Evolutionary conservation across 1,140 invertebrate species (phyloP).

Genomic region (Scaptomyza pallida): DNA sequence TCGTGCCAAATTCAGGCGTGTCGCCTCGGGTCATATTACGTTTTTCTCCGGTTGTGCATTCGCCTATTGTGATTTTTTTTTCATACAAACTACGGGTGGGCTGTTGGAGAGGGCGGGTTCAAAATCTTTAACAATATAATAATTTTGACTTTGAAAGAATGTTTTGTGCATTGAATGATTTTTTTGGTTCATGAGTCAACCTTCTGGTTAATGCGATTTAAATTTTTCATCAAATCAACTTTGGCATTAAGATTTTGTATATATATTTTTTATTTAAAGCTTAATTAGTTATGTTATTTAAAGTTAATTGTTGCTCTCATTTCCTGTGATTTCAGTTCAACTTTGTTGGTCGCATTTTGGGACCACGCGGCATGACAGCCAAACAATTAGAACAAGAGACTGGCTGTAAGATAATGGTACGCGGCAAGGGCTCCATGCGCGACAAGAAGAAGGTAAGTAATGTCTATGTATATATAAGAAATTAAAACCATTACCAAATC

Average conservation of each 20-base stretch:
- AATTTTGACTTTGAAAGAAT: slow-evolving; percentile 72
- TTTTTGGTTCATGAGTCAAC: slow-evolving; percentile 59
- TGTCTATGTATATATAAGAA: background rate
- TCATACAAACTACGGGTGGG: background rate
- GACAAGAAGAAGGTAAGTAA: slow-evolving; percentile 98
- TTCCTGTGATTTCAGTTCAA: slow-evolving; percentile 93
- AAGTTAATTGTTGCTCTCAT: slow-evolving; percentile 68
- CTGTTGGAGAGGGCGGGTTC: background rate
- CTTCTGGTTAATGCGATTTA: slow-evolving; percentile 60
- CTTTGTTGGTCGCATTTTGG: slow-evolving; percentile 99
- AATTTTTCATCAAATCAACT: slow-evolving; percentile 51
- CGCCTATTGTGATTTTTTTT: background rate
- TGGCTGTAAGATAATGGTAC: slow-evolving; percentile 99
- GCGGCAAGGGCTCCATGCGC: slow-evolving; percentile 99
- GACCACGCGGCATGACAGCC: slow-evolving; percentile 99
- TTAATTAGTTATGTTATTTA: slow-evolving; percentile 49
- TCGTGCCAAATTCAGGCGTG: slow-evolving; percentile 80
- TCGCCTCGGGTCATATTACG: slow-evolving; percentile 70
- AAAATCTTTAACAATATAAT: slow-evolving; percentile 40
- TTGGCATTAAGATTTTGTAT: slow-evolving; percentile 30
- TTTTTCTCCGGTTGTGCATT: slow-evolving; percentile 44
- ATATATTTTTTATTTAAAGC: no score
- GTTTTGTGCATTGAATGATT: slow-evolving; percentile 53
- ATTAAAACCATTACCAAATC: background rate
- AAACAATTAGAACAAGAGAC: slow-evolving; percentile 99